These are phyloP conservation scores for Gymnoscopelus microlampas DNA, from an alignment of 2,797 vertebrate genomes.

Conservation along the genomic window DNA sequence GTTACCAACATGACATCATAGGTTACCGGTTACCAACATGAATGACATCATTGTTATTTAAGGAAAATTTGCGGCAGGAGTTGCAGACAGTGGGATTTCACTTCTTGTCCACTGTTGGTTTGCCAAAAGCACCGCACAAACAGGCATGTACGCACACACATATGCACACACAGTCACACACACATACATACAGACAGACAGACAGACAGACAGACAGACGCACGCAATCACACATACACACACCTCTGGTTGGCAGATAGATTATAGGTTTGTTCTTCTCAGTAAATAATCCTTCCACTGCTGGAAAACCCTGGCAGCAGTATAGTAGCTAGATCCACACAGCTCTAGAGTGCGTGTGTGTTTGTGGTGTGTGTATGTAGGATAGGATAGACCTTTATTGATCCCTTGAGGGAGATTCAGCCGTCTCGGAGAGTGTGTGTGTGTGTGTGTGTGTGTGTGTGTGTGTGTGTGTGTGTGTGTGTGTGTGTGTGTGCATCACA, in stretches of 20 bases:
- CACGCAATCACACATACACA: slow-evolving; percentile 27
- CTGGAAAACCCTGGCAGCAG: slow-evolving; percentile 45
- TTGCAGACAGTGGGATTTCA: slow-evolving; percentile 78
- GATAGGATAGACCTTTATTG: too few relatives aligned
- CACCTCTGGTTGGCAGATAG: slow-evolving; percentile 59
- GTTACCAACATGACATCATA: slow-evolving; percentile 15
- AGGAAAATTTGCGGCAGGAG: slow-evolving; percentile 70
- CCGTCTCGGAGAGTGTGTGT: not conserved
- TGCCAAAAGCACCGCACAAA: slow-evolving; percentile 57
- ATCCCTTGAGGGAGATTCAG: too few relatives aligned
- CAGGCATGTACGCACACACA: slow-evolving; percentile 21
- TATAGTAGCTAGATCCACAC: slow-evolving; percentile 50
- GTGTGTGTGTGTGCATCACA: not conserved
- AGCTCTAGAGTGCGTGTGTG: slow-evolving; percentile 31
- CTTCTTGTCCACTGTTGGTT: slow-evolving; percentile 59
- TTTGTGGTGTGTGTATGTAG: not conserved
- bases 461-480: slow-evolving; percentile 2
- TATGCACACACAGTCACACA: slow-evolving; percentile 5
- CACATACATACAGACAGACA: slow-evolving; percentile 10
- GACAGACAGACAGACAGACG: slow-evolving; percentile 27
- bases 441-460: slow-evolving; percentile 1
- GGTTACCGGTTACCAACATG: slow-evolving; percentile 49
- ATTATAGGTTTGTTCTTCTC: slow-evolving; percentile 62
- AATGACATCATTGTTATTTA: slow-evolving; percentile 81
- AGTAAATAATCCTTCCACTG: slow-evolving; percentile 64